These are phyloP conservation scores for Hydropsyche betteni DNA, from an alignment of 2,888 invertebrate species.

Conservation along the genomic window DNA sequence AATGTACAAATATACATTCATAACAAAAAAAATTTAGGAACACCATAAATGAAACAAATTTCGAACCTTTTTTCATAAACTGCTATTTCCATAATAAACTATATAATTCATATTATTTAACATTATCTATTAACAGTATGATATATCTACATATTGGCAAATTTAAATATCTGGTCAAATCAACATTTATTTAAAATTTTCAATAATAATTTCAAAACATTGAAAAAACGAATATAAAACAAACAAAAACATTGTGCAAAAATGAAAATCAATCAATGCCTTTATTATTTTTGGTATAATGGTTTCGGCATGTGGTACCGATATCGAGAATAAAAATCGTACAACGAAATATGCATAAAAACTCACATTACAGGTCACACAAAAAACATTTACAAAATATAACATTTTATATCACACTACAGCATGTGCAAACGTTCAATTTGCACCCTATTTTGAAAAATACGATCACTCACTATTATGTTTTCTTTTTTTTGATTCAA, in stretches of 20 bases:
- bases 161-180: conserved; percentile 32
- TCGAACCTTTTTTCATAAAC: background rate
- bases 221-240: conserved; percentile 8
- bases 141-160: conserved; percentile 33
- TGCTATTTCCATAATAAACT: conserved; percentile 28
- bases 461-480: conserved; percentile 32
- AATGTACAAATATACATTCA: background rate
- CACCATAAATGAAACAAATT: conserved; percentile 20
- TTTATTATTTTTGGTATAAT: background rate
- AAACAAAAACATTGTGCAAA: conserved; percentile 18
- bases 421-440: conserved; percentile 32
- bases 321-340: conserved; percentile 19
- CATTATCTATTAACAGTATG: conserved; percentile 22
- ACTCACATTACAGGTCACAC: conserved; percentile 29
- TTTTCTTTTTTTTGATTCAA: conserved; percentile 1
- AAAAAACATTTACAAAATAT: conserved; percentile 32
- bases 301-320: background rate
- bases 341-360: conserved; percentile 14
- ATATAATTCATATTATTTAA: conserved; percentile 19
- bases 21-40: background rate
- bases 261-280: conserved; percentile 11
- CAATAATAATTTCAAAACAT: background rate
- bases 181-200: conserved; percentile 27
- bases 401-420: conserved; percentile 38
- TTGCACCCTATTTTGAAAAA: conserved; percentile 33